Evolutionary conservation across 2,113 vertebrate genomes (phyloP).

Genomic region (Charadrius vociferus): DNA sequence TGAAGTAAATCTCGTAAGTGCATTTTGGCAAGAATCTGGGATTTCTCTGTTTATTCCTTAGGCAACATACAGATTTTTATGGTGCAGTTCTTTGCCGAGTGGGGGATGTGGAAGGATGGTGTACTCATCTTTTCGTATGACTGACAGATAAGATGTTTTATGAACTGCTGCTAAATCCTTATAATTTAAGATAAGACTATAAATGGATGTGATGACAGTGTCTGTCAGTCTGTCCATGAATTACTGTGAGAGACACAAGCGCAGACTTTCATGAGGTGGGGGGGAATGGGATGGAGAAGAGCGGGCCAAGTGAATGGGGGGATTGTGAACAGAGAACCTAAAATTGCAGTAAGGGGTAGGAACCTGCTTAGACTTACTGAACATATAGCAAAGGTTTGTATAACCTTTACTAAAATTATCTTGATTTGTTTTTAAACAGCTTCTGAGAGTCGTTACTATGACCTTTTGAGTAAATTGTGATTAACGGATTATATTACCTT

Average conservation of each 20-base stretch:
- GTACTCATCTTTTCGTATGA: neutral
- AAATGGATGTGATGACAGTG: neutral
- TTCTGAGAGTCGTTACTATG: neutral
- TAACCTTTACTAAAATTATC: neutral
- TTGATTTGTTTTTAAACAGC: constrained; percentile 13
- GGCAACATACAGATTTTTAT: neutral
- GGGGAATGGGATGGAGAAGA: neutral
- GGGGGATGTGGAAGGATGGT: neutral
- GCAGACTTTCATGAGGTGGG: neutral
- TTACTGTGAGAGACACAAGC: neutral
- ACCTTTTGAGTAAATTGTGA: constrained; percentile 25
- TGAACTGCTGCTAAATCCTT: constrained; percentile 16
- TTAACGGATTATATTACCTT: constrained; percentile 21
- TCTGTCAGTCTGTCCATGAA: neutral
- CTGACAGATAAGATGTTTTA: constrained; percentile 29
- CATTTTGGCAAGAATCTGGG: neutral
- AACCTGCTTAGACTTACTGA: neutral
- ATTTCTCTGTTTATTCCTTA: constrained; percentile 1
- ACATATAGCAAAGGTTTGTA: neutral
- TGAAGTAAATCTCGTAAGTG: neutral
- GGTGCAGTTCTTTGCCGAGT: neutral
- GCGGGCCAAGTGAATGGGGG: neutral
- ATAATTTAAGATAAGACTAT: neutral
- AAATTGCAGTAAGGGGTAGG: neutral
- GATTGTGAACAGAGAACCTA: neutral